Conservation (phyloP, 92 coral and sea anemone species). For the Porites divaricata region DNA sequence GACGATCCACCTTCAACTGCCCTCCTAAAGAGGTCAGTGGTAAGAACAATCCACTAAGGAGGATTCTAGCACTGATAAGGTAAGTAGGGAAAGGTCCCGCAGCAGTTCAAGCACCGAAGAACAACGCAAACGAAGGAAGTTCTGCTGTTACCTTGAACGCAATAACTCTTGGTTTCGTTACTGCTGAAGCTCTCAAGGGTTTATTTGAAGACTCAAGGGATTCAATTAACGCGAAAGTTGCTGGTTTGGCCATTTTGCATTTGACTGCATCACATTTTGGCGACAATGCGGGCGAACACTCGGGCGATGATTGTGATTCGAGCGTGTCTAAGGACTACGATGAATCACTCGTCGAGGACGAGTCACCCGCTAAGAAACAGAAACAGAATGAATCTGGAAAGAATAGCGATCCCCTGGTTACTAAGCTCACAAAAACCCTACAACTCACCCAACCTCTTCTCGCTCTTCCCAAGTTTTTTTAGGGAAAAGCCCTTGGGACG, state of each 20-base stretch:
- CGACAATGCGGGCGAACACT: neutral
- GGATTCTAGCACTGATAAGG: neutral
- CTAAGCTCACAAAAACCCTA: slow-evolving; percentile 7
- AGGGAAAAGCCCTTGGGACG: too few species aligned
- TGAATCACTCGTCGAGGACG: slow-evolving; percentile 21
- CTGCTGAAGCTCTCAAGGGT: slow-evolving; percentile 25
- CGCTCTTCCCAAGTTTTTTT: too few species aligned
- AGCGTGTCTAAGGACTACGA: slow-evolving; percentile 7
- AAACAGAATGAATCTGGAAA: slow-evolving; percentile 15
- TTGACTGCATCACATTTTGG: slow-evolving; percentile 9
- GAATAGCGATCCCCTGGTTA: neutral
- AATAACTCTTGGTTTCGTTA: slow-evolving; percentile 12
- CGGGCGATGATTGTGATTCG: slow-evolving; percentile 14
- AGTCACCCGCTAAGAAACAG: slow-evolving; percentile 46
- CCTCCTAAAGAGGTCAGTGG: too few species aligned
- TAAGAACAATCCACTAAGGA: slow-evolving; percentile 20
- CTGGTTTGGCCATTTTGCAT: slow-evolving; percentile 29
- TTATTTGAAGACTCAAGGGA: neutral
- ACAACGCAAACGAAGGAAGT: slow-evolving; percentile 32
- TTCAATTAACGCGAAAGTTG: slow-evolving; percentile 32
- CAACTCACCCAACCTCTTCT: too few species aligned
- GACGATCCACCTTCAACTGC: slow-evolving; percentile 19
- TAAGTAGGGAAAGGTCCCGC: slow-evolving; percentile 32
- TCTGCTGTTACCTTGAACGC: slow-evolving; percentile 27
- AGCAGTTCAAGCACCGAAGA: slow-evolving; percentile 24